A percentile compares a stretch with the other conserved stretches of the same genome.
phyloP scores from a whole-genome alignment of 2,888 invertebrate species.

The Luffia ferchaultella region DNA sequence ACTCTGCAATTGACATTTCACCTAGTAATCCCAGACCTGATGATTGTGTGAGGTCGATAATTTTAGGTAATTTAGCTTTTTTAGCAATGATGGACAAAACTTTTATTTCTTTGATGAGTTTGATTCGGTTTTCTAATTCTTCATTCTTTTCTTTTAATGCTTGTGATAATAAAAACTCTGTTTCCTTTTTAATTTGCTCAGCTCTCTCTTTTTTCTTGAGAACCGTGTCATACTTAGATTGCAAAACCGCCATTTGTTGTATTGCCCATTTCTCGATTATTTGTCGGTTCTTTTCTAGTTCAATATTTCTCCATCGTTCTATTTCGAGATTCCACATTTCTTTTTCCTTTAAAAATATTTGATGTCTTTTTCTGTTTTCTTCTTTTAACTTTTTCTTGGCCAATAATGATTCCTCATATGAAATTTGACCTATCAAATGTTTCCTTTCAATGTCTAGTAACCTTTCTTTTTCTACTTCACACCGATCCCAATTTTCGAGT shows the following conservation, averaged over 20 bases:
- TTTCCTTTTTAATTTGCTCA: constrained; percentile 35
- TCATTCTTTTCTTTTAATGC: constrained; percentile 51
- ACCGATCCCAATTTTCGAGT: constrained; percentile 47
- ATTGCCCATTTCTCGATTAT: constrained; percentile 46
- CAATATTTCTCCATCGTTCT: constrained; percentile 50
- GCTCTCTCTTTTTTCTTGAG: constrained; percentile 38
- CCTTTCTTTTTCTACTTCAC: constrained; percentile 51
- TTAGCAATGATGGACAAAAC: constrained; percentile 52
- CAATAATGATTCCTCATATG: constrained; percentile 66
- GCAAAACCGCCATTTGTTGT: constrained; percentile 32
- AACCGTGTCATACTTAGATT: constrained; percentile 31
- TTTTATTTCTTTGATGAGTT: constrained; percentile 61
- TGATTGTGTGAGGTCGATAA: constrained; percentile 67
- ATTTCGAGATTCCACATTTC: constrained; percentile 52
- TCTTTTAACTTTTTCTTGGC: constrained; percentile 57
- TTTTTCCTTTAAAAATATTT: constrained; percentile 56
- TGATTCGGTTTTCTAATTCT: constrained; percentile 51
- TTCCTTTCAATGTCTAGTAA: constrained; percentile 64
- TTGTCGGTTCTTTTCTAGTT: constrained; percentile 55
- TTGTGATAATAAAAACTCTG: constrained; percentile 31
- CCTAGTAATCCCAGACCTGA: constrained; percentile 66
- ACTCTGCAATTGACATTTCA: constrained; percentile 72
- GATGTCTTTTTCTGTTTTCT: constrained; percentile 55
- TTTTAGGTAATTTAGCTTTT: constrained; percentile 55
- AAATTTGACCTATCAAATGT: constrained; percentile 64